Evolutionary conservation across 23 tunicate genomes (phyloP), one percentile per base, ranked within the genome.

Genomic region (Trididemnum clinides): DNA sequence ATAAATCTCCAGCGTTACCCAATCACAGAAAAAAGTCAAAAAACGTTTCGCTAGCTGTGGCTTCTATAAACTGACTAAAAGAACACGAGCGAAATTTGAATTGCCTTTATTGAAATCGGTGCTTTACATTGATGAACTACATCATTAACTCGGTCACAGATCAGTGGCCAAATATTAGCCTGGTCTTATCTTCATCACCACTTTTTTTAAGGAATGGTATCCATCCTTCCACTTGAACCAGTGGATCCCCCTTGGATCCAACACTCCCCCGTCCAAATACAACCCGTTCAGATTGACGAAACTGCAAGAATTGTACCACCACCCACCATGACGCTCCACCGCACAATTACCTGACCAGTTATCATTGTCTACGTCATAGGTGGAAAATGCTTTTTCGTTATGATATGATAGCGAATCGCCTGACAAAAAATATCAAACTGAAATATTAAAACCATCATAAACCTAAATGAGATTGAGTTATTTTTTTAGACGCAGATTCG

Each of bases 221-320:
- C 35, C 51, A 6, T 84, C 84, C 37, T 77, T 91, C 96, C 96
- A 91, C 0, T 87, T 79, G 5, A 85, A 86, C 96, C 96, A 91
- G 28, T 85, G 77, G 80, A 91, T 81, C 54, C 82, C 96, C 3
- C 86, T 81, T 15, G 22, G 32, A 28, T 39, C 34, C 7, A 78
- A 74, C 31, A 44, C 34, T 74, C 88, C 90, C 10, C 71, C 54
- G 0, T 64, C 31, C 39, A 86, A 86, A n/a, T 78, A 66, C 2
- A 54, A 32, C 27, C 96, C 96, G 54, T 91, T 91, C 50, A 91
- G 50, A 50, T 91, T 91, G 22, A 82, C 90, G 0, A 79, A 88
- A 2, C 86, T 72, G 62, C 96, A 91, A 1, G 77, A 51, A 50
- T 91, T 86, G 59, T 87, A 91, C 96, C 96, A 91, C 96, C 96